Evolutionary conservation across 2,888 invertebrate species (phyloP).

Genomic region (Pachydiplax longipennis): DNA sequence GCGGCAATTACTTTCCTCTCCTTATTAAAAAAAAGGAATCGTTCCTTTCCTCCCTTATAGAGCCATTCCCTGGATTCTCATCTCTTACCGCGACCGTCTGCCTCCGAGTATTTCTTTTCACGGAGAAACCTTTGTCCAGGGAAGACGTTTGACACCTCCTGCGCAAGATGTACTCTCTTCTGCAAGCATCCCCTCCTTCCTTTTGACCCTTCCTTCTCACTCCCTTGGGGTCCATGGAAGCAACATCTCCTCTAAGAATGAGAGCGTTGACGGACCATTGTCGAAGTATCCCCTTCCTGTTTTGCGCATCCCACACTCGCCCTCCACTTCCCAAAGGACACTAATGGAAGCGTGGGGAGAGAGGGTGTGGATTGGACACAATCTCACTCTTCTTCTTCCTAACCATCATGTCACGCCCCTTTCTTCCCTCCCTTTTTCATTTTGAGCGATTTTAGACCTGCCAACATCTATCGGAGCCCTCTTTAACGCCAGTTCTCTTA

Average conservation of each 20-base stretch:
- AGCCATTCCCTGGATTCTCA: neutral
- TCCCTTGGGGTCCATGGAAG: conserved; percentile 29
- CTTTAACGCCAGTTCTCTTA: neutral
- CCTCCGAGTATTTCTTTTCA: conserved; percentile 7
- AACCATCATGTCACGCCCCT: conserved; percentile 10
- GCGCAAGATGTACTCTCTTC: neutral
- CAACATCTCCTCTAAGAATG: conserved; percentile 35
- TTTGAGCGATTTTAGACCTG: neutral
- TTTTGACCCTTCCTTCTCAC: neutral
- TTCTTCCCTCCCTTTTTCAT: neutral
- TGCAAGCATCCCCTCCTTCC: neutral
- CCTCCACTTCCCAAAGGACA: conserved; percentile 2
- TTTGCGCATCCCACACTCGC: neutral
- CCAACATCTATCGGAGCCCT: neutral
- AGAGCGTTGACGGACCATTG: conserved; percentile 42
- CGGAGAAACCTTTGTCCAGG: neutral
- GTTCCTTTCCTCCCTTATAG: neutral
- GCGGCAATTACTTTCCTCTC: neutral
- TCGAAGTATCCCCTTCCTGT: neutral
- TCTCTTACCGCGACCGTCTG: neutral
- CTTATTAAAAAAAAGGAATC: neutral
- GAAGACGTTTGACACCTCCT: conserved; percentile 16
- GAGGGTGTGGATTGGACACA: conserved; percentile 37
- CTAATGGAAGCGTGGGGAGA: conserved; percentile 21
- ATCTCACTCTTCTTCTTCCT: conserved; percentile 1